Conservation (phyloP, 2,113 vertebrate species). For the Gopherus flavomarginatus region DNA sequence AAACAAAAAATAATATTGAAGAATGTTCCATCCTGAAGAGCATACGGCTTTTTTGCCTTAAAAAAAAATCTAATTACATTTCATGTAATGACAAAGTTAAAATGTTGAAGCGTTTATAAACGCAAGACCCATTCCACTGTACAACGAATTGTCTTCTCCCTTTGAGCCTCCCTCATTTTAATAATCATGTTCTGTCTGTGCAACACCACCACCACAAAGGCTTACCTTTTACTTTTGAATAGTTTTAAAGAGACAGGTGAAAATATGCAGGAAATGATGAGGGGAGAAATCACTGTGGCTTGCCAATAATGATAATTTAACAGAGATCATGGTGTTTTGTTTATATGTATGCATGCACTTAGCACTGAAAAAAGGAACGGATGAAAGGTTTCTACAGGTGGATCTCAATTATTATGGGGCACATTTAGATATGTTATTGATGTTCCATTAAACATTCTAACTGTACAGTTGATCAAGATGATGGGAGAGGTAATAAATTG, state of each 20-base stretch:
- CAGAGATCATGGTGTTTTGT: background rate
- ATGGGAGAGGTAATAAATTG: background rate
- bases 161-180: background rate
- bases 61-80: accelerated
- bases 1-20: background rate
- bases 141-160: background rate
- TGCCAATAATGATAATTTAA: background rate
- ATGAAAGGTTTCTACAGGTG: background rate
- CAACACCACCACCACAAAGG: background rate
- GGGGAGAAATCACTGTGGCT: background rate
- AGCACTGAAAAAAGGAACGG: background rate
- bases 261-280: background rate
- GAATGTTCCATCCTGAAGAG: background rate
- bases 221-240: background rate
- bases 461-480: background rate
- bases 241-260: background rate
- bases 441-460: background rate
- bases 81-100: background rate
- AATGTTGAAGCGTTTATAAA: background rate
- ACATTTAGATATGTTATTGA: background rate
- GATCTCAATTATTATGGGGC: background rate
- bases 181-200: background rate
- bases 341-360: background rate
- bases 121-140: background rate
- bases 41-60: background rate